Evolutionary conservation across 2,113 vertebrate genomes (phyloP).

Genomic region (Phrynosoma platyrhinos): DNA sequence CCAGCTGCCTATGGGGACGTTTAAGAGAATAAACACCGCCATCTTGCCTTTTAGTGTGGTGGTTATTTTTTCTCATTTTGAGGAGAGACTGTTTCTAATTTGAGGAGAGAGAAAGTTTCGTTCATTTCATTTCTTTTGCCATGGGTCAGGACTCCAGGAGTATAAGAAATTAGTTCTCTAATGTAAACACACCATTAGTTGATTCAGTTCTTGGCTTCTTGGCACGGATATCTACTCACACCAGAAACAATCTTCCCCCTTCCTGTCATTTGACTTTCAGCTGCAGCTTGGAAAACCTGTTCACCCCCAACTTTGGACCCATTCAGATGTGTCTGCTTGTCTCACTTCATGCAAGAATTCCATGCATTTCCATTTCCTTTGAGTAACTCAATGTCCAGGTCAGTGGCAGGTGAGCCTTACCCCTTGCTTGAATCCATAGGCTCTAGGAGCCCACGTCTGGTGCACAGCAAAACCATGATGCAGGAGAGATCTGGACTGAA

Average conservation of each 20-base stretch:
- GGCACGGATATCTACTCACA: not conserved
- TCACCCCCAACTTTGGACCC: not conserved
- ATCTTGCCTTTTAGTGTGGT: not conserved
- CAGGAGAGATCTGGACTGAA: not conserved
- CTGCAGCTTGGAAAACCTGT: not conserved
- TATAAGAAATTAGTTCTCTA: constrained; percentile 11
- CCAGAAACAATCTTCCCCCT: not conserved
- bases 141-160: constrained; percentile 4
- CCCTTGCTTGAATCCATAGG: not conserved
- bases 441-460: too few relatives aligned
- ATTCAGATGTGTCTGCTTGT: not conserved
- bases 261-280: not conserved
- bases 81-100: constrained; percentile 24
- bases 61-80: not conserved
- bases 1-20: not conserved
- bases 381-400: not conserved
- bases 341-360: not conserved
- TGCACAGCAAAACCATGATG: too few relatives aligned
- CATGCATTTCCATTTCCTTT: not conserved
- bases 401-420: not conserved
- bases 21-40: not conserved
- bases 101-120: constrained; percentile 14
- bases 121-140: constrained; percentile 15
- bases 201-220: not conserved
- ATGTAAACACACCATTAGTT: constrained; percentile 14